Evolutionary conservation across 2,113 vertebrate species (phyloP).

Genomic region (Genyomyrus donnyi): DNA sequence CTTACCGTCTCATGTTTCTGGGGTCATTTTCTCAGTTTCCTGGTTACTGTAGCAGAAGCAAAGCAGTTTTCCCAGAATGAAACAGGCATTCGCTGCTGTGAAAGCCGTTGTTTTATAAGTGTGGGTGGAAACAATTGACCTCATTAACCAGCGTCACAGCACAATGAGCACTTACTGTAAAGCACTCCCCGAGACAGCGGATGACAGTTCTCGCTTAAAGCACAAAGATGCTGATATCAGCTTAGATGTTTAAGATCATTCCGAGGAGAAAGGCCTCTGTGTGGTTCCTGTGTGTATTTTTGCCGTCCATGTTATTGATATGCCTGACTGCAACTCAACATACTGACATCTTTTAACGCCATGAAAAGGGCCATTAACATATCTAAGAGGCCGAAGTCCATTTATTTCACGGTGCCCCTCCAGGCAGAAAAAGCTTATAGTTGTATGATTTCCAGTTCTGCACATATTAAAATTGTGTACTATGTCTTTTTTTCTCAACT

Average conservation of each 20-base stretch:
- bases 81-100: background rate
- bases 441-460: background rate
- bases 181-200: background rate
- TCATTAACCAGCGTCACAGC: background rate
- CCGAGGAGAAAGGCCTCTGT: background rate
- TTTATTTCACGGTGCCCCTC: background rate
- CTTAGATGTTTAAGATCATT: background rate
- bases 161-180: background rate
- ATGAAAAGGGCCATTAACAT: constrained; percentile 11
- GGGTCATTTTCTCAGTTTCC: background rate
- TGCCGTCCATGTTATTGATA: constrained; percentile 12
- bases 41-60: background rate
- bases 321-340: constrained; percentile 13
- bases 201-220: background rate
- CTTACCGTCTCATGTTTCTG: background rate
- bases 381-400: background rate
- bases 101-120: background rate
- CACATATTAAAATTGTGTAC: background rate
- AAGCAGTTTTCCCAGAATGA: background rate
- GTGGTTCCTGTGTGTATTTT: constrained; percentile 4
- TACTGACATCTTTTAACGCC: constrained; percentile 8
- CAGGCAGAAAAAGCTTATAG: background rate
- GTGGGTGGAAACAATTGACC: background rate
- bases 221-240: background rate
- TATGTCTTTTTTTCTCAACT: background rate